phyloP scores from a whole-genome alignment of 2,888 invertebrate species.

The Pyralis farinalis region DNA sequence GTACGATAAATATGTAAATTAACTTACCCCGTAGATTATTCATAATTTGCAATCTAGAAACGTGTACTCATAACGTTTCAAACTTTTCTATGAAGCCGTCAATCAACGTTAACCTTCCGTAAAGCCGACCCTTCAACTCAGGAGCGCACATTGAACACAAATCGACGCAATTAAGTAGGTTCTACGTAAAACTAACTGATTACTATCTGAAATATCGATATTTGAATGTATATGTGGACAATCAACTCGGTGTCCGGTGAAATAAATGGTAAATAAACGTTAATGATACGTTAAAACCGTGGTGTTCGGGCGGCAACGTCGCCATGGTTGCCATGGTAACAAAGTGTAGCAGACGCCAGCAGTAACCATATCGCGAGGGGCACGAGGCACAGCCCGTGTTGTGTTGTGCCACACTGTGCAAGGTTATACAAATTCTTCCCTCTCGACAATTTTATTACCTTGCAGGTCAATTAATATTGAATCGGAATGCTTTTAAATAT shows the following conservation, averaged over 20 bases:
- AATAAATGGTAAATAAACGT: constrained; percentile 61
- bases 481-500: constrained; percentile 21
- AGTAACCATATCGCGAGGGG: constrained; percentile 38
- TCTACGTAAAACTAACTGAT: constrained; percentile 16
- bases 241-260: constrained; percentile 40
- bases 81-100: constrained; percentile 29
- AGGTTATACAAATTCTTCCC: constrained; percentile 28
- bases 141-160: constrained; percentile 1
- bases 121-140: constrained; percentile 3
- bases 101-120: constrained; percentile 35
- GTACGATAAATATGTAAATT: no score
- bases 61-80: constrained; percentile 32
- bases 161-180: constrained; percentile 5
- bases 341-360: constrained; percentile 30
- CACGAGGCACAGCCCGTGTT: constrained; percentile 13
- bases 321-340: constrained; percentile 48
- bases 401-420: constrained; percentile 46
- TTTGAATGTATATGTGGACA: constrained; percentile 35
- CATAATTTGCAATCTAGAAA: constrained; percentile 19
- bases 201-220: constrained; percentile 30
- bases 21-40: constrained; percentile 2
- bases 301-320: constrained; percentile 29
- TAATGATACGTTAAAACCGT: constrained; percentile 35
- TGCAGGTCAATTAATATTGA: constrained; percentile 29
- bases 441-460: constrained; percentile 27